Base-by-base conservation (phyloP, 2,888 invertebrate genomes). In the Isotomurus palustris region DNA sequence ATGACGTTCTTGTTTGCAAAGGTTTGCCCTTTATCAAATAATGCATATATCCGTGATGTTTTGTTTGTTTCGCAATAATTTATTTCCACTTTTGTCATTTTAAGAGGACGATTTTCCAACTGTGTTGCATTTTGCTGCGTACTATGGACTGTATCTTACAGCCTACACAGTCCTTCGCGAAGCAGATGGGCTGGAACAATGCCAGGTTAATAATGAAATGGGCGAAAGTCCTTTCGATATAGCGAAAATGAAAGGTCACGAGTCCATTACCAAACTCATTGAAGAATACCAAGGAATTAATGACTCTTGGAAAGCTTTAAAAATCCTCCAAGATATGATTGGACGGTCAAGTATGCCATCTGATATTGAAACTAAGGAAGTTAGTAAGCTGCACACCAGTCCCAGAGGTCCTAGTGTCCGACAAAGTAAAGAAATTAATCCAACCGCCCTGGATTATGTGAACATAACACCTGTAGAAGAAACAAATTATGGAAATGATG, bases 61-160 rank as follows among this genome's bases (percentile, higher is more conserved):
- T 44, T 44, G 8, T 44, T 14, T 12, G 5, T 44, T 5, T 22
- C 10, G 22, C 28, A 4, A 35, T 12, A 35, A 32, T 12, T 45
- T 45, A 10, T 45, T 21, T 47, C 6, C 6, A 6, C 8, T 41
- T 53, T 40, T 27, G 8, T 32, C 17, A 28, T n/a, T 47, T 29
- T 25, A 17, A 65, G 66, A 53, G 24, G 64, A 67, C 27, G 64
- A 63, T 36, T 61, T 67, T 32, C 67, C 67, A 19, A 69, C 67
- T 27, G 47, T 61, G 6, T 62, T 70, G 66, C 70, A 70, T 53
- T 68, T 69, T 50, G 63, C 67, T n/a, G 63, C 64, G 22, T 65
- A 60, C 43, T 70, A 70, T 35, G 68, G 68, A 14, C 53, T 70
- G 24, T 52, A 60, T 45, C 58, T 65, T 41, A 69, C 67, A 6